Evolutionary conservation across 2,113 vertebrate genomes (phyloP).

Genomic region (Terrapene triunguis): DNA sequence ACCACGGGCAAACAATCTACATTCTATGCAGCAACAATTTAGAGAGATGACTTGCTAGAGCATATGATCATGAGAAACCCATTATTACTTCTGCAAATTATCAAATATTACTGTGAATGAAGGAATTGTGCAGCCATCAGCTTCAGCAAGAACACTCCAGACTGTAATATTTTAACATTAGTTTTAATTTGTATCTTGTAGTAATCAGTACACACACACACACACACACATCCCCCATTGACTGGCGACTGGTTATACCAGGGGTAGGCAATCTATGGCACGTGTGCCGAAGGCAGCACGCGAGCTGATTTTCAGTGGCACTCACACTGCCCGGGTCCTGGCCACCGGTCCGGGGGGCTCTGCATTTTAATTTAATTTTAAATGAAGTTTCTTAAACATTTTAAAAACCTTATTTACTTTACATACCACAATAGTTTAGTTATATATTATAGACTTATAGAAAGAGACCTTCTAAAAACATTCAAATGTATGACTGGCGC

Average conservation of each 20-base stretch:
- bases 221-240: background rate
- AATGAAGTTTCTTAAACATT: too few species aligned
- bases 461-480: too few species aligned
- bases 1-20: background rate
- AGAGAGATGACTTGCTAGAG: conserved; percentile 1
- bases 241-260: background rate
- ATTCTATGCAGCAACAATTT: background rate
- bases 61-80: conserved; percentile 12
- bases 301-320: too few species aligned
- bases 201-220: background rate
- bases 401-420: too few species aligned
- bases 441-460: too few species aligned
- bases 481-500: too few species aligned
- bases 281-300: too few species aligned
- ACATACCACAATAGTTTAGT: too few species aligned
- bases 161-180: conserved; percentile 11
- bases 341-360: too few species aligned
- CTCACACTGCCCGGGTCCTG: too few species aligned
- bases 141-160: background rate
- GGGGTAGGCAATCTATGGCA: too few species aligned
- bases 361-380: too few species aligned
- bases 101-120: conserved; percentile 33
- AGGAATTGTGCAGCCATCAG: conserved; percentile 33
- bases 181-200: background rate
- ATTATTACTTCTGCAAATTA: background rate